Conservation (phyloP, 2,113 vertebrate genomes). For the Neodontobutis hainanensis region DNA sequence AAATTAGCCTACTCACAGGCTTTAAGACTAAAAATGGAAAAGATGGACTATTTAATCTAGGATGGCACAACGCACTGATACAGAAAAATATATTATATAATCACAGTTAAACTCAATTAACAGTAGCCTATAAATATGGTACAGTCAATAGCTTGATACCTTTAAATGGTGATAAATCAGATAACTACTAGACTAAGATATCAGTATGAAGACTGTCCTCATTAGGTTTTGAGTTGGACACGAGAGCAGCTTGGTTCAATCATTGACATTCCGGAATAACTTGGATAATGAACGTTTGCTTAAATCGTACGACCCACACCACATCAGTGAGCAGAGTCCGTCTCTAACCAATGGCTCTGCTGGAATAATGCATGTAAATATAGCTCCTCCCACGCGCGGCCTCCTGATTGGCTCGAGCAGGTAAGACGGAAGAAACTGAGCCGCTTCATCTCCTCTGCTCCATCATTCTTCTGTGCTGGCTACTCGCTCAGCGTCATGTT, state of each 20-base stretch:
- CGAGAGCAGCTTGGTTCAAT: slow-evolving; percentile 42
- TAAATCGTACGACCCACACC: slow-evolving; percentile 52
- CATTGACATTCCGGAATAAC: slow-evolving; percentile 37
- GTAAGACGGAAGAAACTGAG: slow-evolving; percentile 37
- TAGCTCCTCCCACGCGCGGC: slow-evolving; percentile 61
- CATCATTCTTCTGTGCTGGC: slow-evolving; percentile 13
- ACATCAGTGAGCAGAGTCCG: slow-evolving; percentile 36
- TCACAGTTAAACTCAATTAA: too few species aligned
- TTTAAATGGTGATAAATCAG: too few species aligned
- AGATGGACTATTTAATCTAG: too few species aligned
- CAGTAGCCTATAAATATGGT: too few species aligned
- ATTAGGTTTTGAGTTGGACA: slow-evolving; percentile 7
- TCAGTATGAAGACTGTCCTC: background rate
- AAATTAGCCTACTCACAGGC: too few species aligned
- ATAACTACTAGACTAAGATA: too few species aligned
- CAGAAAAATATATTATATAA: too few species aligned
- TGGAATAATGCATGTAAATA: slow-evolving; percentile 19
- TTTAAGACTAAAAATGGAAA: too few species aligned
- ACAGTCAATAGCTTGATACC: too few species aligned
- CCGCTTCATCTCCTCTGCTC: slow-evolving; percentile 38
- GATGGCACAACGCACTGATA: too few species aligned
- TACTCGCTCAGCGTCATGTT: slow-evolving; percentile 2
- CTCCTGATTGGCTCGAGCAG: slow-evolving; percentile 54
- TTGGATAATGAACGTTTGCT: slow-evolving; percentile 9
- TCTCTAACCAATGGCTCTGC: slow-evolving; percentile 60